Percentiles rank a stretch among this genome's conserved stretches.
Evolutionary conservation across 2,888 invertebrate species (phyloP).

Genomic region (Drosophila engyochracea): DNA sequence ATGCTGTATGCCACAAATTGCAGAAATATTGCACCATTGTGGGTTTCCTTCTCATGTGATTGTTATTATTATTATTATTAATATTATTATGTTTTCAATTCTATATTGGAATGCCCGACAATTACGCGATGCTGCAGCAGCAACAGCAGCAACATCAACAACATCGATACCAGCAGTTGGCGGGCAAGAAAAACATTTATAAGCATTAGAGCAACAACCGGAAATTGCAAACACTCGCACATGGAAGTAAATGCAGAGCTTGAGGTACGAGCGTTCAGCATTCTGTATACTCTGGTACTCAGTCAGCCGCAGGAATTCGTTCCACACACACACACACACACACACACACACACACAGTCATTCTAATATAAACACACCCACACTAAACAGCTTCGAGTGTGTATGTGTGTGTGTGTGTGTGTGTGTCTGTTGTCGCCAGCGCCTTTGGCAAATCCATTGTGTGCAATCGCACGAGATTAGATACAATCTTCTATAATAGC

Average conservation of each 20-base stretch:
- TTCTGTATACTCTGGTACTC: slow-evolving; percentile 22
- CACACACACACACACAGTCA: background rate
- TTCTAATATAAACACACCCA: slow-evolving; percentile 7
- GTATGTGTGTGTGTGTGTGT: slow-evolving; percentile 6
- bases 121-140: slow-evolving; percentile 38
- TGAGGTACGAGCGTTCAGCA: slow-evolving; percentile 16
- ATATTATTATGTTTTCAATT: slow-evolving; percentile 68
- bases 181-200: slow-evolving; percentile 64
- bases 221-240: slow-evolving; percentile 70
- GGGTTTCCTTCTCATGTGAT: slow-evolving; percentile 22
- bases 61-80: slow-evolving; percentile 38
- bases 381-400: slow-evolving; percentile 8
- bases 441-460: slow-evolving; percentile 78
- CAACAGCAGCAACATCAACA: background rate
- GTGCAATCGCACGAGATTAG: slow-evolving; percentile 79
- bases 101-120: slow-evolving; percentile 64
- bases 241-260: slow-evolving; percentile 13
- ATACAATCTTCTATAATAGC: slow-evolving; percentile 79
- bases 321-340: slow-evolving; percentile 8
- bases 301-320: slow-evolving; percentile 49
- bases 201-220: slow-evolving; percentile 69
- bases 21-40: slow-evolving; percentile 38
- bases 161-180: slow-evolving; percentile 8
- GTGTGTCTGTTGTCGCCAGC: slow-evolving; percentile 41
- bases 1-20: slow-evolving; percentile 27